phyloP scores from a whole-genome alignment of 2,113 vertebrate genomes.

The Limnothrissa miodon region DNA sequence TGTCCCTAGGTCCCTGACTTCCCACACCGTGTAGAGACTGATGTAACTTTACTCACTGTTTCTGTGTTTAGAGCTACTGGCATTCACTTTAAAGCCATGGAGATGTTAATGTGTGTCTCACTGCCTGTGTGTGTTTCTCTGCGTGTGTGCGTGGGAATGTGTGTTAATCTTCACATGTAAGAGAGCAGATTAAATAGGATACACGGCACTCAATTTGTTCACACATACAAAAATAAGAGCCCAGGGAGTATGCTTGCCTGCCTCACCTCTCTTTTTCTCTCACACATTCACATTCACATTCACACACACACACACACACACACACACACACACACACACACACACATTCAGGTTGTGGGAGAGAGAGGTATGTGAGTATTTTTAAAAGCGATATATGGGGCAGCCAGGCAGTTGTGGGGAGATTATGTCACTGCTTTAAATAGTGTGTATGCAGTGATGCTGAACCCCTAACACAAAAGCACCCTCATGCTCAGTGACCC shows the following conservation, averaged over 20 bases:
- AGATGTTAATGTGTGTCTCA: background rate
- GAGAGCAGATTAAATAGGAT: constrained; percentile 19
- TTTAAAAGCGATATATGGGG: constrained; percentile 20
- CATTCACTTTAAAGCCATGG: no score
- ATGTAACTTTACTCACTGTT: constrained; percentile 13
- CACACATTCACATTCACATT: background rate
- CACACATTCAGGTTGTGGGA: background rate
- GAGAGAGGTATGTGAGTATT: background rate
- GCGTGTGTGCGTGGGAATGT: background rate
- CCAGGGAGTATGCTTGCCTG: background rate
- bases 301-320: constrained; percentile 29
- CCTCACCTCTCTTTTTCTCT: background rate
- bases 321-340: background rate
- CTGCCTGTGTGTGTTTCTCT: constrained; percentile 7
- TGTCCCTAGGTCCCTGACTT: constrained; percentile 17
- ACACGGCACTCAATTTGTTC: constrained; percentile 33
- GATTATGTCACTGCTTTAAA: constrained; percentile 37
- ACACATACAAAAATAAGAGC: background rate
- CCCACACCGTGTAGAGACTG: constrained; percentile 31
- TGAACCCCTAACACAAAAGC: background rate
- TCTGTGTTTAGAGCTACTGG: no score
- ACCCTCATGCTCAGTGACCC: background rate
- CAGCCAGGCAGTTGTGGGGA: constrained; percentile 26
- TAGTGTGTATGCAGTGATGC: constrained; percentile 8
- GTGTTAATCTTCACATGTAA: constrained; percentile 20